phyloP scores from a whole-genome alignment of 2,888 invertebrate genomes.

The Bellardia pandia region DNA sequence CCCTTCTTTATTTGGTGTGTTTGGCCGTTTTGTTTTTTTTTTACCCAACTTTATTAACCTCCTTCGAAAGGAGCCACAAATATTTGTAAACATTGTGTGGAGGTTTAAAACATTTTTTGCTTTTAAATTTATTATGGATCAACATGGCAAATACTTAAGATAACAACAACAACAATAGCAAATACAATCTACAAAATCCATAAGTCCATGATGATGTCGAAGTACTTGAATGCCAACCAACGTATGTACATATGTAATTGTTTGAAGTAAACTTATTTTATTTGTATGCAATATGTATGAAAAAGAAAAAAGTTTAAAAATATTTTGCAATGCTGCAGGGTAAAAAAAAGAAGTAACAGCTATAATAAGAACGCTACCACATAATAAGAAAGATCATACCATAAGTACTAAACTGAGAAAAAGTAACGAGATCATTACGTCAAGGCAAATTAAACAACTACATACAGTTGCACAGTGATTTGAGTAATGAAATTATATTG shows the following conservation, averaged over 20 bases:
- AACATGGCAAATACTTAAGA: conserved; percentile 67
- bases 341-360: not conserved
- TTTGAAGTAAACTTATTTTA: not conserved
- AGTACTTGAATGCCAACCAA: conserved; percentile 7
- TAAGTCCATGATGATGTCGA: conserved; percentile 37
- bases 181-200: conserved; percentile 50
- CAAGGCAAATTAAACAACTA: conserved; percentile 57
- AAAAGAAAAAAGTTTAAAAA: conserved; percentile 57
- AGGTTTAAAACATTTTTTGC: conserved; percentile 46
- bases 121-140: conserved; percentile 68
- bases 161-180: conserved; percentile 46
- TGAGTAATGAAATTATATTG: not conserved
- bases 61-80: conserved; percentile 36
- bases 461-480: conserved; percentile 35
- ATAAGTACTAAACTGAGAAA: conserved; percentile 38
- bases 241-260: conserved; percentile 24
- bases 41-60: conserved; percentile 49
- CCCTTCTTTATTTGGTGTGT: conserved; percentile 56
- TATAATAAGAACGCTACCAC: conserved; percentile 49
- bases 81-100: conserved; percentile 47
- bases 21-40: not conserved
- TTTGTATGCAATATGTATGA: conserved; percentile 31
- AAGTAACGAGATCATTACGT: conserved; percentile 68
- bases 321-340: conserved; percentile 47
- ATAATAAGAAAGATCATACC: conserved; percentile 51